Evolutionary conservation across 2,797 vertebrate genomes (phyloP), one percentile per base, ranked within the genome.

Genomic region (Leptoclinus maculatus): DNA sequence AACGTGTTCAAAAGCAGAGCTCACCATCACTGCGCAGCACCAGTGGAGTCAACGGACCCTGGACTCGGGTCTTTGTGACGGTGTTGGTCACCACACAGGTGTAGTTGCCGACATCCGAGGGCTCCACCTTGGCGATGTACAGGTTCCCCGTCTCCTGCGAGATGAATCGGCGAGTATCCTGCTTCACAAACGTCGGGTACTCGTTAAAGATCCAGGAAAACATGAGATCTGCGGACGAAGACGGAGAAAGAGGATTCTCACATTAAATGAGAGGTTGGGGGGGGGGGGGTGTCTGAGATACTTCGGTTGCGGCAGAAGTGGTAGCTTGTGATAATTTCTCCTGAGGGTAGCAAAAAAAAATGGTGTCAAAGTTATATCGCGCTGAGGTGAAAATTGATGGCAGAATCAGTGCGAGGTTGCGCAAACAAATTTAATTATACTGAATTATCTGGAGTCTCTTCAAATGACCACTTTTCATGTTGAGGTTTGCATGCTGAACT

Each of bases 171-270:
- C 97, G 97, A 21, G 90, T 96, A 73, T 99, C 98, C 90, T 99
- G 98, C 82, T 97, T 96, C 71, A 98, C 97, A n/a, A 96, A 97
- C 0, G 95, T 95, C 0, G 98, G 97, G 86, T 97, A 97, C 85
- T 99, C 98, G 2, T 99, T 99, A 92, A 99, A 98, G 92, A 99
- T 97, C 98, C 98, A 99, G 1, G 97, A 97, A 32, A 99, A 99
- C 67, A 92, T 95, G 68, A 99, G 93, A 90, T 97, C 98, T 99
- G 95, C 60, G 92, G 89, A 82, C 11, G 49, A 73, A 76, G 25
- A 67, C 39, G 21, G 16, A 64, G 69, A 67, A 59, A 4, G 16
- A 57, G 0, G 66, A 11, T 9, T 47, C 1, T 69, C 14, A 34
- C 27, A 66, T 70, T 8, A 68, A 77, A 78, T 68, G 5, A 9